Evolutionary conservation across 2,113 vertebrate genomes (phyloP), one percentile per base, ranked within the genome.

Genomic region (Oreocharis arfaki): DNA sequence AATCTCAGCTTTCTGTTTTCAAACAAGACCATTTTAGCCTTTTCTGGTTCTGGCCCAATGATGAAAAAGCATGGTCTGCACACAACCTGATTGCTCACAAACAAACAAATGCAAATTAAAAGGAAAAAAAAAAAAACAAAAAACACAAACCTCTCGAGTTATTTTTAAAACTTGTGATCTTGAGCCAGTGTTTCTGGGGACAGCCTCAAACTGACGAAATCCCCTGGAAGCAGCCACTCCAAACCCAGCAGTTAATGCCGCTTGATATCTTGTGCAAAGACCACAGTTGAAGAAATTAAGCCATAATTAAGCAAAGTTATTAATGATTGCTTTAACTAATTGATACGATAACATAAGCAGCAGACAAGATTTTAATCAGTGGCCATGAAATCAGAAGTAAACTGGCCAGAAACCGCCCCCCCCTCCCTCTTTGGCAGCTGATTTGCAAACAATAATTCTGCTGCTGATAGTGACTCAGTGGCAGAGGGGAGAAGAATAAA

Each of bases 151-250:
- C 30, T 70, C 44, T 42, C 1, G 16, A 92, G 63, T 42, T 93
- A 84, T 92, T 96, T 92, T 86, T 77, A 92, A 89, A 92, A 56
- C 69, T 78, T 96, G 52, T 97, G 89, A 96, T 97, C 84, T 83
- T 81, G 69, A 97, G 95, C 95, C 90, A 93, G 69, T 69, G 39
- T 83, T 96, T 80, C 39, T 85, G 35, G 49, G 90, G 90, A 90
- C 90, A 89, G 76, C 35, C 32, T 89, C 37, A 33, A 50, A 42
- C 7, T 73, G 65, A 64, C 76, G 87, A 50, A 89, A 47, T 75
- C 50, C 76, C 61, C 46, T 73, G 74, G 86, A 84, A 95, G 75
- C 26, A 91, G 57, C 57, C 57, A 30, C 61, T 89, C 69, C 73
- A 84, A 89, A 57, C 26, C 19, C 9, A 3, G 33, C 52, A 78